Base-by-base conservation (phyloP, 2,888 invertebrate genomes). In the Lysandra bellargus region DNA sequence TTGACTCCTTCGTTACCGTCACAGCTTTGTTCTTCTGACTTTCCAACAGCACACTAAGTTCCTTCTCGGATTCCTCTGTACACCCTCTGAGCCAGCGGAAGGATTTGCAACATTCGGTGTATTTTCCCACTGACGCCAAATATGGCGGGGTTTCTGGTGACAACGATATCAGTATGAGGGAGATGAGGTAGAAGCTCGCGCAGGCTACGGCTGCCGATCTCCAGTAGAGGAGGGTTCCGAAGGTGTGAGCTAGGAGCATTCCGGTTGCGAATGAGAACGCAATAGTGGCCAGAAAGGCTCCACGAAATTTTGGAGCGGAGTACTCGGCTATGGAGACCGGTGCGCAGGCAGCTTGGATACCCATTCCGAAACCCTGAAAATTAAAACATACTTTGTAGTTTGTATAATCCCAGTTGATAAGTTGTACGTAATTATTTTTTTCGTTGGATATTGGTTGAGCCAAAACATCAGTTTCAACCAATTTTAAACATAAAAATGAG, bases 121-220 rank as follows among this genome's bases (percentile, higher is more conserved):
- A 88, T 30, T 91, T 89, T 0, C 95, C 95, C 83, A 91, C 95
- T 0, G 95, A 95, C 0, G 96, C 94, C 9, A 97, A 85, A 95
- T 96, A 97, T 0, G 95, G 93, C 0, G 97, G 97, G 1, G 96
- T 96, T 90, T 97, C 97, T 0, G 96, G 96, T 2, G 95, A 88
- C 0, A 96, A 84, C 0, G 95, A 88, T 2, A 96, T 87, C 0
- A 96, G 86, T 0, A 96, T 83, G 14, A 95, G 88, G n/a, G 95
- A 93, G 1, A 95, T 4, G 0, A 91, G 84, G 77, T 96, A 95
- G 76, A 95, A 89, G 78, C 91, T 87, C 0, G 94, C 94, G 81
- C 95, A 95, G 33, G 95, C 91, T 1, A 95, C 84, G 0, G 95
- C 96, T 1, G 96, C 95, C 33, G 92, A 84, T 86, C 95, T 88